Evolutionary conservation across 2,113 vertebrate genomes (phyloP), one percentile per base, ranked within the genome.

Genomic region (Gnathonemus echidnorhynchus): DNA sequence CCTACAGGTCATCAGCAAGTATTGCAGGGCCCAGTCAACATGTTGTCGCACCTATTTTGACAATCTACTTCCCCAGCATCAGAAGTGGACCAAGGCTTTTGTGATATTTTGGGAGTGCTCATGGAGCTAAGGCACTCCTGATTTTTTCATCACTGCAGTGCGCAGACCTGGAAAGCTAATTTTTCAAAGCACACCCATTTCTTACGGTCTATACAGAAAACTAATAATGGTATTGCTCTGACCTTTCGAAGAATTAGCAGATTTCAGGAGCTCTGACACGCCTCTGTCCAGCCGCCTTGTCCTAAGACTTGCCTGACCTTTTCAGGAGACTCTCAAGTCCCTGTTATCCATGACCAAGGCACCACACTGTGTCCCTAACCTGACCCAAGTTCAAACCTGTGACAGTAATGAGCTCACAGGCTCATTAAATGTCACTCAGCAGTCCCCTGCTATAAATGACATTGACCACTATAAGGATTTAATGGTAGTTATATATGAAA

Each of bases 401-500:
- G 48, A 89, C 88, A 89, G 35, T 89, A 49, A 89, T 89, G 66
- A 15, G 70, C 45, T 80, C 42, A 17, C 10, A 46, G n/a, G 48
- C 70, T 89, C 66, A 89, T 89, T 89, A 89, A 89, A 50, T 77
- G 24, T 80, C 66, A 77, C 74, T 77, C 21, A 49, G 70, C 48
- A n/a, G 39, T 45, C 45, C 45, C 88, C 58, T 45, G 35, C 88
- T 39, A 62, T 66, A 9, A 31, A 62, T 21, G 53, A 50, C 48
- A 48, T 5, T 5, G 84, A 46, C 21, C 31, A 80, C 9, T 80
- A 42, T 39, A 77, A 7, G 74, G 5, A 80, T 80, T 80, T 42
- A 39, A 80, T 35, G 35, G 74, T 80, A 80, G 15, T 17, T 42
- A 42, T 19, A 80, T 80, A 6, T 42, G 17, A 80, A 80, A 39